These are phyloP conservation scores for Epicauta chinensis DNA, from an alignment of 1,140 invertebrate genomes.

Conservation along the genomic window DNA sequence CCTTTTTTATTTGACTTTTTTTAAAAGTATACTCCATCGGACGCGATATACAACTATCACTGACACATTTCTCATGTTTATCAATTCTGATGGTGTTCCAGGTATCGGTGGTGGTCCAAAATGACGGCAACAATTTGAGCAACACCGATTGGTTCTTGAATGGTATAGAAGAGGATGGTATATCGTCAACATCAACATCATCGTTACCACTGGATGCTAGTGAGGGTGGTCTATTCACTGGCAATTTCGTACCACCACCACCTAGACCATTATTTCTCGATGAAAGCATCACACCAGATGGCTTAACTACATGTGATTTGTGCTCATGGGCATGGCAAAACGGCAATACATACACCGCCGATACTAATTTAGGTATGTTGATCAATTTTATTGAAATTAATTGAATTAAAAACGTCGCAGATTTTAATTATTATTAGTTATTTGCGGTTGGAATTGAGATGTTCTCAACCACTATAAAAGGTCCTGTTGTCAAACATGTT, in stretches of 20 bases:
- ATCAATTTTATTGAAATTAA: too few relatives aligned
- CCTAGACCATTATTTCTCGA: constrained; percentile 57
- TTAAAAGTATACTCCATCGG: too few relatives aligned
- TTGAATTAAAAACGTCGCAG: too few relatives aligned
- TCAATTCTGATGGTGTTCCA: not conserved
- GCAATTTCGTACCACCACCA: constrained; percentile 61
- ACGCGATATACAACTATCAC: too few relatives aligned
- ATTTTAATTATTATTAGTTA: too few relatives aligned
- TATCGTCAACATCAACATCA: constrained; percentile 31
- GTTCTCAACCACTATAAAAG: not conserved
- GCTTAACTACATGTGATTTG: constrained; percentile 63
- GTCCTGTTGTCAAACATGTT: not conserved
- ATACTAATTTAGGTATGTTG: constrained; percentile 21
- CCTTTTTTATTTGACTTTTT: too few relatives aligned
- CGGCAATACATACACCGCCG: constrained; percentile 21
- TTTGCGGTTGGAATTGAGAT: not conserved
- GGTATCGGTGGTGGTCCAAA: constrained; percentile 3
- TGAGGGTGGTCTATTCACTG: constrained; percentile 56
- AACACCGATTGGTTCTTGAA: constrained; percentile 3
- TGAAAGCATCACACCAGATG: constrained; percentile 49
- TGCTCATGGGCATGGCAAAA: constrained; percentile 57
- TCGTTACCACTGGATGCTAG: constrained; percentile 52
- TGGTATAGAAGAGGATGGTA: not conserved
- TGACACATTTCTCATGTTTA: not conserved
- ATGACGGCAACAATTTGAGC: constrained; percentile 4